Evolutionary conservation across 2,113 vertebrate genomes (phyloP).

Genomic region (Nannobrachium achirus): DNA sequence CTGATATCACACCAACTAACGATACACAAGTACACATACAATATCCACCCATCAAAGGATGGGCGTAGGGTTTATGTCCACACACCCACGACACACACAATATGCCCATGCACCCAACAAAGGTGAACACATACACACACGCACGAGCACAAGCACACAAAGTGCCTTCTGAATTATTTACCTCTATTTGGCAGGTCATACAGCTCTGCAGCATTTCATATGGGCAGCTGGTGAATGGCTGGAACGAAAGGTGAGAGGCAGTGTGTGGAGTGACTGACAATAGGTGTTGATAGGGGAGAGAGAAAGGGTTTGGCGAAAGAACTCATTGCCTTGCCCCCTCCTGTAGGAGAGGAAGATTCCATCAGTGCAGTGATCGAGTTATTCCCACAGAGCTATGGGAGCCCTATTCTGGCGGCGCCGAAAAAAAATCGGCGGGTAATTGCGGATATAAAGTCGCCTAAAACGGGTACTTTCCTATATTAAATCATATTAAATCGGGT

Average conservation of each 20-base stretch:
- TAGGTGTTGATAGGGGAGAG: slow-evolving; percentile 63
- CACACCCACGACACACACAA: slow-evolving; percentile 25
- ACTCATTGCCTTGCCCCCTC: neutral
- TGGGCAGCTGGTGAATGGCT: slow-evolving; percentile 72
- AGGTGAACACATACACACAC: slow-evolving; percentile 24
- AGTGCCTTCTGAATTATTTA: slow-evolving; percentile 78
- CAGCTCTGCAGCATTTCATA: slow-evolving; percentile 61
- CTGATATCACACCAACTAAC: slow-evolving; percentile 40
- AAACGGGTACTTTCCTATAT: no score
- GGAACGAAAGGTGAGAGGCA: slow-evolving; percentile 78
- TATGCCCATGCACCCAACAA: slow-evolving; percentile 23
- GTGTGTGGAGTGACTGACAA: slow-evolving; percentile 61
- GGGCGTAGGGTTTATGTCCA: slow-evolving; percentile 19
- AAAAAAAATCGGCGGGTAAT: no score
- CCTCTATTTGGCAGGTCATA: slow-evolving; percentile 53
- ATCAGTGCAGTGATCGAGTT: no score
- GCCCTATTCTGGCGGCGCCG: no score
- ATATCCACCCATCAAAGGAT: slow-evolving; percentile 15
- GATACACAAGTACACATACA: slow-evolving; percentile 34
- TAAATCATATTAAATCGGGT: no score
- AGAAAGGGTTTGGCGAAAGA: slow-evolving; percentile 12
- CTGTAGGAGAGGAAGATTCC: slow-evolving; percentile 16
- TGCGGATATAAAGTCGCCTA: no score
- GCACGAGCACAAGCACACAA: slow-evolving; percentile 46
- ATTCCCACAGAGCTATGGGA: no score